Evolutionary conservation across 2,113 vertebrate species (phyloP).

Genomic region (Phaethornis superciliosus): DNA sequence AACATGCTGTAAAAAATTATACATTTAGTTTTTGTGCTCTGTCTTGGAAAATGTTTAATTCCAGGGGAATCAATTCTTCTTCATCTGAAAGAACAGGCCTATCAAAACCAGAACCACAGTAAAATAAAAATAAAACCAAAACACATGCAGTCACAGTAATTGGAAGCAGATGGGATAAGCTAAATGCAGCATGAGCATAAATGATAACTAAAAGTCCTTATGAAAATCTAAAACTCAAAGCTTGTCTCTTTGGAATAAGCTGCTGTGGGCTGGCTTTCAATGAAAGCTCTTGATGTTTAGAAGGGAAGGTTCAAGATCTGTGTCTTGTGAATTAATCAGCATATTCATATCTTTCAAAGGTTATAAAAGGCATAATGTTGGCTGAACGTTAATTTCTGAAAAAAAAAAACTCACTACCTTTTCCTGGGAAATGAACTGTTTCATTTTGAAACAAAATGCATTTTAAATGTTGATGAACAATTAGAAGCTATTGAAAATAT

Average conservation of each 20-base stretch:
- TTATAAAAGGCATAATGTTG: slow-evolving; percentile 61
- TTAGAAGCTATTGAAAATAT: slow-evolving; percentile 69
- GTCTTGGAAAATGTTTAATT: not conserved
- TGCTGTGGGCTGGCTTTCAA: not conserved
- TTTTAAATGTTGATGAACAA: slow-evolving; percentile 65
- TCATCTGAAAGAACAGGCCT: not conserved
- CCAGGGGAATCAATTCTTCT: not conserved
- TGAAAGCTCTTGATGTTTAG: slow-evolving; percentile 54
- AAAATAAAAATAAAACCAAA: not conserved
- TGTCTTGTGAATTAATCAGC: slow-evolving; percentile 63
- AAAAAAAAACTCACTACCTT: slow-evolving; percentile 27
- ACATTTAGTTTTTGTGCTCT: not conserved
- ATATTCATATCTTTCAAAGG: slow-evolving; percentile 61
- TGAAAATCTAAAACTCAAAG: slow-evolving; percentile 61
- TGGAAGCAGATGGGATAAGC: slow-evolving; percentile 40
- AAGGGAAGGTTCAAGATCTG: slow-evolving; percentile 54
- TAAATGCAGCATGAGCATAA: slow-evolving; percentile 6
- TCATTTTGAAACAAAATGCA: slow-evolving; percentile 64
- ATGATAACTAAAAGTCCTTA: slow-evolving; percentile 19
- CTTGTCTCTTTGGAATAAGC: slow-evolving; percentile 7
- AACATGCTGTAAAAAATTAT: not conserved
- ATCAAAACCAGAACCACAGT: not conserved
- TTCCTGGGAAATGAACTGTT: slow-evolving; percentile 43
- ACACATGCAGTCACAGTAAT: not conserved
- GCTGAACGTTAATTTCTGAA: slow-evolving; percentile 54